A percentile compares a stretch with the other conserved stretches of the same genome.
Evolutionary conservation across 2,797 vertebrate genomes (phyloP).

Genomic region (Chrysocyon brachyurus): DNA sequence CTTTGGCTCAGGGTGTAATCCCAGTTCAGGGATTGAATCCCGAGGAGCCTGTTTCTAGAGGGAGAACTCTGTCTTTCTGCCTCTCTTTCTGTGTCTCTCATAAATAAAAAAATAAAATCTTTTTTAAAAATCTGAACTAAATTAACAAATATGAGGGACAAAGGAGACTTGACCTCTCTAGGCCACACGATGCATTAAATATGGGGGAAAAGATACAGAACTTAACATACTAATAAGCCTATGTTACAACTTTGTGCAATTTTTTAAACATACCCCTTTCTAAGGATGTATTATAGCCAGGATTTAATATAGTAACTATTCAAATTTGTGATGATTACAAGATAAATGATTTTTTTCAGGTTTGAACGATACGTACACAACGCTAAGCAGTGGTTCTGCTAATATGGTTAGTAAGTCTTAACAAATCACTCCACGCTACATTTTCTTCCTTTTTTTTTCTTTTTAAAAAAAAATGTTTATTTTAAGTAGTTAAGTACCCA

Average conservation of each 20-base stretch:
- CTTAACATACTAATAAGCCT: neutral
- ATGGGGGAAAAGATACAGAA: neutral
- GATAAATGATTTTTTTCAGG: neutral
- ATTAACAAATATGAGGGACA: neutral
- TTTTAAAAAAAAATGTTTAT: neutral
- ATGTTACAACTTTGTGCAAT: neutral
- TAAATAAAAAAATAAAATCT: too few relatives aligned
- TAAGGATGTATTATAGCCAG: neutral
- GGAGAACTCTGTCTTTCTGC: too few relatives aligned
- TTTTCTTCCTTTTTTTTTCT: neutral
- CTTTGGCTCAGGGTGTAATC: too few relatives aligned
- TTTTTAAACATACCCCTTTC: neutral
- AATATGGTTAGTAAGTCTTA: neutral
- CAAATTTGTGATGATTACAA: neutral
- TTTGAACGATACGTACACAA: fast-evolving
- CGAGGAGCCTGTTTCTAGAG: too few relatives aligned
- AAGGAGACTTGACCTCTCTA: neutral
- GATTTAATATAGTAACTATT: neutral
- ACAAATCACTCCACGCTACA: neutral
- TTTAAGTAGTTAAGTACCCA: neutral
- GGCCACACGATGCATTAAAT: too few relatives aligned
- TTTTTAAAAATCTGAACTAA: neutral
- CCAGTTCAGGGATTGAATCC: neutral
- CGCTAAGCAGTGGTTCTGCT: neutral
- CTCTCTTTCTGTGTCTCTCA: too few relatives aligned